Percentiles rank a stretch among this genome's conserved stretches.
Conservation (phyloP, 35 echinoderm and acorn worm genomes). For the Lytechinus pictus region DNA sequence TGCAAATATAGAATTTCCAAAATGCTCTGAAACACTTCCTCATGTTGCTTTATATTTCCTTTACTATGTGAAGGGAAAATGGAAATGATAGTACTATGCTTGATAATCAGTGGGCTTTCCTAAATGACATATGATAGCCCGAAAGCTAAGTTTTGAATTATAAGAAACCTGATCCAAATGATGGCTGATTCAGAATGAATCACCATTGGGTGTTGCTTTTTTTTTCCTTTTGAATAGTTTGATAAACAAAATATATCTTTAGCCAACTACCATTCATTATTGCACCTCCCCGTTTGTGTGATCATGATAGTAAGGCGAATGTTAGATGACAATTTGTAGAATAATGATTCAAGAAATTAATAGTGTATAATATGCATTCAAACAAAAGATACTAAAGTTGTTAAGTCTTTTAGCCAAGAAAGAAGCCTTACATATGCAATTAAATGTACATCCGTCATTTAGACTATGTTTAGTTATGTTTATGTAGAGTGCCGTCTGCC, state of each 20-base stretch:
- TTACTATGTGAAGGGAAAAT: background rate
- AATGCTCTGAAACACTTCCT: background rate
- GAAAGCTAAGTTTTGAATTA: background rate
- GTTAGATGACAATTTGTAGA: too few relatives aligned
- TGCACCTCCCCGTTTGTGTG: too few relatives aligned
- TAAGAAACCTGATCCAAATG: background rate
- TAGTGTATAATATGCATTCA: background rate
- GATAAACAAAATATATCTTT: background rate
- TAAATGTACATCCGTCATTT: too few relatives aligned
- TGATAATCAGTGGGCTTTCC: background rate
- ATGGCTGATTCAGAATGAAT: conserved; percentile 1
- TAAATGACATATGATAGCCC: background rate
- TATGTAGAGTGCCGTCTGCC: too few relatives aligned
- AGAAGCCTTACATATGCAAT: too few relatives aligned
- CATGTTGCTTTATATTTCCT: background rate
- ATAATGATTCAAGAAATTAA: background rate
- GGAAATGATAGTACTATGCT: background rate
- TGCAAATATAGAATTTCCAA: background rate
- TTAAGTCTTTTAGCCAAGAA: background rate
- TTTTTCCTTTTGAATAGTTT: background rate
- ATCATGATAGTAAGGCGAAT: too few relatives aligned
- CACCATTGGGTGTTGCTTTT: background rate
- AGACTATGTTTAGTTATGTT: too few relatives aligned
- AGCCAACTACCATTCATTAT: background rate
- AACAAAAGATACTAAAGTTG: background rate